Evolutionary conservation across 2,888 invertebrate species (phyloP).

Genomic region (Cosmia pyralina): DNA sequence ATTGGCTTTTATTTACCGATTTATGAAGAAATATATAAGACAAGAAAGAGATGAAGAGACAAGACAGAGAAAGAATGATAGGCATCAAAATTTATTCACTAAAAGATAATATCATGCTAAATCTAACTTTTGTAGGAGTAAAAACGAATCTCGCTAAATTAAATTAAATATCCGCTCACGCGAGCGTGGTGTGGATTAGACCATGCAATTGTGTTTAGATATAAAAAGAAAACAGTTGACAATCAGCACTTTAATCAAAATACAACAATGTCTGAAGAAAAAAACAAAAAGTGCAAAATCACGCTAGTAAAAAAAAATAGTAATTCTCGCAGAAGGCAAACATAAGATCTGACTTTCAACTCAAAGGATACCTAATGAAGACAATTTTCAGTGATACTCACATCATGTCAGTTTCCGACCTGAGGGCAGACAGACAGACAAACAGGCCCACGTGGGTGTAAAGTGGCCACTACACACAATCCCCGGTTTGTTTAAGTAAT

Average conservation of each 20-base stretch:
- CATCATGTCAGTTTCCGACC: slow-evolving; percentile 54
- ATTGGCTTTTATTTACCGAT: background rate
- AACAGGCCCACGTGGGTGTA: slow-evolving; percentile 82
- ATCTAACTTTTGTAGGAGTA: background rate
- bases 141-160: background rate
- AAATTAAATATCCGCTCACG: no score
- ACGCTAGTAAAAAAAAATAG: no score
- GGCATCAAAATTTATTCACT: background rate
- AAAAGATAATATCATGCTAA: background rate
- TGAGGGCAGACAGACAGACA: slow-evolving; percentile 73
- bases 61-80: background rate
- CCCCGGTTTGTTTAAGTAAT: slow-evolving; percentile 88
- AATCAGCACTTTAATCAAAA: background rate
- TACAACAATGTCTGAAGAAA: background rate
- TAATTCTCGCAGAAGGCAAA: background rate
- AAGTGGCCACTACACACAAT: slow-evolving; percentile 84
- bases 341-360: background rate
- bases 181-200: no score
- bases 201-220: background rate
- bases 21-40: background rate
- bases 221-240: background rate
- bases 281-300: background rate
- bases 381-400: slow-evolving; percentile 62
- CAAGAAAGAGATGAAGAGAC: background rate
- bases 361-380: slow-evolving; percentile 68